These are phyloP conservation scores for Plebejus argus DNA, from an alignment of 2,888 invertebrate genomes.

Conservation along the genomic window DNA sequence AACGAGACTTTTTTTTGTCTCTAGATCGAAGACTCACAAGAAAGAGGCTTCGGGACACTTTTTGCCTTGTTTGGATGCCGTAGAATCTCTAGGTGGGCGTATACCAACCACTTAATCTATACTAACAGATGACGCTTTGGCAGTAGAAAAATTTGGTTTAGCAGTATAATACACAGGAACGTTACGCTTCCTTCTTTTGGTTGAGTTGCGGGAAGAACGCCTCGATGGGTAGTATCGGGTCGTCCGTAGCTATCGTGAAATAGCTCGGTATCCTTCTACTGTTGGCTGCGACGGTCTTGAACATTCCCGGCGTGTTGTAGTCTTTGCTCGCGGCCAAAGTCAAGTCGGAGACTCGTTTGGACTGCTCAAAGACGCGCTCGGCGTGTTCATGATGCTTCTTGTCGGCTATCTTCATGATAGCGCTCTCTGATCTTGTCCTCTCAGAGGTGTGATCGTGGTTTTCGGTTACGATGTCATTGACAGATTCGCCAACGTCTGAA, in stretches of 20 bases:
- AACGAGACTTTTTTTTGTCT: neutral
- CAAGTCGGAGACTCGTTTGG: conserved; percentile 86
- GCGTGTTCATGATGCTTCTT: conserved; percentile 68
- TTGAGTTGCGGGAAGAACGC: conserved; percentile 89
- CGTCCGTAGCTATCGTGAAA: conserved; percentile 88
- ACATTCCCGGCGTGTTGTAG: conserved; percentile 86
- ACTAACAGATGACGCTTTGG: conserved; percentile 60
- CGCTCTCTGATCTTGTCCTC: conserved; percentile 73
- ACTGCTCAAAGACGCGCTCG: conserved; percentile 77
- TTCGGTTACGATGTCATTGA: conserved; percentile 68
- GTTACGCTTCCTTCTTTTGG: conserved; percentile 80
- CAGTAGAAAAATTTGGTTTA: conserved; percentile 71
- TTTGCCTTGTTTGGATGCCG: neutral
- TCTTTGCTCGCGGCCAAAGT: conserved; percentile 87
- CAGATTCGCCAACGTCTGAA: conserved; percentile 66
- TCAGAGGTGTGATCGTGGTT: conserved; percentile 66
- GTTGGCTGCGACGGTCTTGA: conserved; percentile 83
- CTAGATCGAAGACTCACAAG: neutral
- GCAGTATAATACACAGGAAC: conserved; percentile 53
- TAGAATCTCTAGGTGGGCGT: conserved; percentile 36
- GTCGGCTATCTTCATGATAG: conserved; percentile 81
- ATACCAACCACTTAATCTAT: conserved; percentile 39
- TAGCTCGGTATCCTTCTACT: conserved; percentile 84
- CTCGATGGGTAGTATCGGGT: conserved; percentile 89
- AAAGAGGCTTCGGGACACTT: neutral